Percentiles rank a stretch among this genome's conserved stretches.
These are phyloP conservation scores for Cardiocondyla obscurior DNA, from an alignment of 1,140 invertebrate genomes.

Conservation along the genomic window DNA sequence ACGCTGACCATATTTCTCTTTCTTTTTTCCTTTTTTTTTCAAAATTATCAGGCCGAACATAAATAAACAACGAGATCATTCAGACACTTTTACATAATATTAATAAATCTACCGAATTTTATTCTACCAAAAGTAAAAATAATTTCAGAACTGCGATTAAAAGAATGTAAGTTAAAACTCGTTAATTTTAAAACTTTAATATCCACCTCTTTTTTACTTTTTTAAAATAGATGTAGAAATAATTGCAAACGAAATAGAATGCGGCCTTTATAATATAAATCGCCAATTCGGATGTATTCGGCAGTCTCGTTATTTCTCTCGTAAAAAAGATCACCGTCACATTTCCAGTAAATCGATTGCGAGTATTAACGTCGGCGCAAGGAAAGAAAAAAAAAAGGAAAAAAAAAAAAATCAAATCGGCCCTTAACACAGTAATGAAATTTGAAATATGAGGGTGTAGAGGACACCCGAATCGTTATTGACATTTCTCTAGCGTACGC, in stretches of 20 bases:
- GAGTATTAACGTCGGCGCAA: neutral
- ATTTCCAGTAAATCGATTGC: neutral
- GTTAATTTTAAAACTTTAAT: neutral
- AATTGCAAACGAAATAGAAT: neutral
- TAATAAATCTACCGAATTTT: neutral
- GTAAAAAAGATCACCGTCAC: neutral
- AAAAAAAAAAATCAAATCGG: neutral
- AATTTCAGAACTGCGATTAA: neutral
- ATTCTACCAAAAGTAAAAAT: no score
- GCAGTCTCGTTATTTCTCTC: neutral
- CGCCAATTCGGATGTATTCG: neutral
- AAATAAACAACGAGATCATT: neutral
- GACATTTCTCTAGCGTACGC: neutral
- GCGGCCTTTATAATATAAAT: neutral
- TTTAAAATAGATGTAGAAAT: neutral
- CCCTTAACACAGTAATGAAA: neutral
- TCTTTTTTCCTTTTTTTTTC: no score
- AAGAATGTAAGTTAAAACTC: neutral
- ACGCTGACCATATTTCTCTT: neutral
- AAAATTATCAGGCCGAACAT: neutral
- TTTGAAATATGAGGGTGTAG: slow-evolving; percentile 19
- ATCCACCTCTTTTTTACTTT: neutral
- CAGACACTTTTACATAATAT: neutral
- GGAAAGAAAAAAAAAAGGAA: neutral
- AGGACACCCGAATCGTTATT: neutral